These are phyloP conservation scores for Anhinga anhinga DNA, from an alignment of 2,113 vertebrate species.

Conservation along the genomic window DNA sequence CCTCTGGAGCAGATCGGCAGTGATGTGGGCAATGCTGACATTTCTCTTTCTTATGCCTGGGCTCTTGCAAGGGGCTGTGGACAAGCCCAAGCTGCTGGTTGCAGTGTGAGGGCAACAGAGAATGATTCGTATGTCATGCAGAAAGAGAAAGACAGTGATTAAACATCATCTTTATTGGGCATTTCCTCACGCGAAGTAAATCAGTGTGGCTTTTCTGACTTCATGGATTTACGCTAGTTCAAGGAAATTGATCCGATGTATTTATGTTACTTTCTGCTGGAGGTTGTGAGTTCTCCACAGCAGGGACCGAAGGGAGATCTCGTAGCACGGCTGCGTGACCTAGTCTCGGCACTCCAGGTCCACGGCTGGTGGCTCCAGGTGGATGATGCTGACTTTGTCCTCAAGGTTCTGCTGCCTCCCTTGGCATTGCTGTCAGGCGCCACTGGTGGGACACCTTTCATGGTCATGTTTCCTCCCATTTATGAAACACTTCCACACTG, in stretches of 20 bases:
- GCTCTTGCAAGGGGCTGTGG: background rate
- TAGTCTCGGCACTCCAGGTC: rapidly evolving
- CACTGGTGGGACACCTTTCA: background rate
- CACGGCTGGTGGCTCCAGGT: background rate
- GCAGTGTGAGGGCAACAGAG: background rate
- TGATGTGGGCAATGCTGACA: background rate
- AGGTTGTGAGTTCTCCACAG: background rate
- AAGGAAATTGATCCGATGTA: background rate
- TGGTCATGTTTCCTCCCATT: background rate
- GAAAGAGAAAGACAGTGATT: background rate
- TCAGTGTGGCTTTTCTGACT: background rate
- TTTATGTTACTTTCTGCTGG: constrained; percentile 1
- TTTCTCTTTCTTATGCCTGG: background rate
- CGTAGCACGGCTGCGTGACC: rapidly evolving
- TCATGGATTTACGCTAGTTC: background rate
- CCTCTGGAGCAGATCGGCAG: background rate
- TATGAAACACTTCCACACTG: background rate
- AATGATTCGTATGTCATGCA: background rate
- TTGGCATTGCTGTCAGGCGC: background rate
- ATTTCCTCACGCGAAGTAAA: background rate
- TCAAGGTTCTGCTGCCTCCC: background rate
- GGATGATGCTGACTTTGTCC: background rate
- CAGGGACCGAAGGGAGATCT: background rate
- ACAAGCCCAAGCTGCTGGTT: background rate
- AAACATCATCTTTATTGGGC: constrained; percentile 9